Conservation (phyloP, 2,113 vertebrate species). For the Thunnus thynnus region DNA sequence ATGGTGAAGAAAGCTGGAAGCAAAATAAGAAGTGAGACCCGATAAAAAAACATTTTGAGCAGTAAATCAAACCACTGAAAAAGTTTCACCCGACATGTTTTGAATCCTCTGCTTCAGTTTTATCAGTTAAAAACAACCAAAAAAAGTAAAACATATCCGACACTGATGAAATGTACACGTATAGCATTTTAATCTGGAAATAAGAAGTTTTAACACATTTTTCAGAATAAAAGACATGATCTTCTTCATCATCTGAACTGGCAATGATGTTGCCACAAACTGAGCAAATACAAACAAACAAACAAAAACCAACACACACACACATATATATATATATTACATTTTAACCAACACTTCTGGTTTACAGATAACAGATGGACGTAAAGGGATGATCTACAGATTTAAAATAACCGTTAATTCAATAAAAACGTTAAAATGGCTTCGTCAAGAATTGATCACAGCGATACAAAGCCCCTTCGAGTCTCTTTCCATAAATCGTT, state of each 20-base stretch:
- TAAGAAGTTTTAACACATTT: constrained; percentile 17
- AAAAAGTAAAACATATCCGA: constrained; percentile 7
- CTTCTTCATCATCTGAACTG: constrained; percentile 15
- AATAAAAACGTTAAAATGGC: constrained; percentile 40
- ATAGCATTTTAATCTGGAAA: constrained; percentile 56
- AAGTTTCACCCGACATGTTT: too few relatives aligned
- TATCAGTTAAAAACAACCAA: background rate
- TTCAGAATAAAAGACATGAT: constrained; percentile 31
- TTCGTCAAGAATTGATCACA: background rate
- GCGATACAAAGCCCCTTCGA: background rate
- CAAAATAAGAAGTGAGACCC: too few relatives aligned
- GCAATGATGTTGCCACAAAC: constrained; percentile 22
- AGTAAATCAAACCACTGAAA: too few relatives aligned
- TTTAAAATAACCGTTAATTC: constrained; percentile 29
- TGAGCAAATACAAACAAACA: constrained; percentile 3
- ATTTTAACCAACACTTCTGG: background rate
- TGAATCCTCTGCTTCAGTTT: too few relatives aligned
- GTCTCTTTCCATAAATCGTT: background rate
- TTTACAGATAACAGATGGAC: constrained; percentile 10
- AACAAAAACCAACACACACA: background rate
- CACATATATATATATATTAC: background rate
- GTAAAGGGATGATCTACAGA: background rate
- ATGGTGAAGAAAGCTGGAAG: too few relatives aligned
- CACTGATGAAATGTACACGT: constrained; percentile 31
- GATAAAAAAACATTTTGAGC: too few relatives aligned